Evolutionary conservation across 1,140 invertebrate genomes (phyloP), one percentile per base, ranked within the genome.

Genomic region (Hyposmocoma kahamanoa): DNA sequence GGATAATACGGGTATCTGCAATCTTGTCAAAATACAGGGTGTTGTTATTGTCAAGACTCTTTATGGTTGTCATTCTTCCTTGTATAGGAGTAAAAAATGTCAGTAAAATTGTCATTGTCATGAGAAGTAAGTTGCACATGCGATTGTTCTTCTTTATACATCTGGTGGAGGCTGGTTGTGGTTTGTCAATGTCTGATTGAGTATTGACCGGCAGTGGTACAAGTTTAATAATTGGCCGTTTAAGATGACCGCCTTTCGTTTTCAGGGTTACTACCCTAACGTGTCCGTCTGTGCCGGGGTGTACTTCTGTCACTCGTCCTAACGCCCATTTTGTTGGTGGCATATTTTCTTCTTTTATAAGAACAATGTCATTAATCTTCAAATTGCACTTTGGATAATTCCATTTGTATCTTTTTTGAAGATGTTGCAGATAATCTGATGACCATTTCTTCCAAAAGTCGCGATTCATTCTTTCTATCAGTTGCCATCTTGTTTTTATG

Each of bases 381-480:
- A 8, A 9, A 9, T 54, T 38, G 18, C 11, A 21, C 10, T 6
- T 26, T 2, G 13, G 13, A 2, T 15, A n/a, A 6, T 36, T 19
- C 54, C 66, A 67, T 48, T 67, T 73, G 18, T 21, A 10, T 30
- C 53, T 19, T 2, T 38, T 36, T 38, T 72, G 59, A 8, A 54
- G 32, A n/a, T 15, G 42, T 22, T 20, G 17, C 20, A 74, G 30
- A 41, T 72, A 68, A 18, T 74, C 61, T 3, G 22, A 26, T 13
- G 48, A 47, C 57, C 68, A 70, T 17, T 47, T 32, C n/a, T 53
- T 60, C 67, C 66, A 72, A 53, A 77, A 64, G 17, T 54, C 15
- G 11, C 36, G 10, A 3, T 20, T n/a, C 24, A 54, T 48, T 10
- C 21, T 17, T 20, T 30, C 48, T 4, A 36, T 13, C 2, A 54